Percentiles rank a stretch among this genome's conserved stretches.
These are phyloP conservation scores for Lethenteron reissneri DNA, from an alignment of 2,113 vertebrate genomes.

Conservation along the genomic window DNA sequence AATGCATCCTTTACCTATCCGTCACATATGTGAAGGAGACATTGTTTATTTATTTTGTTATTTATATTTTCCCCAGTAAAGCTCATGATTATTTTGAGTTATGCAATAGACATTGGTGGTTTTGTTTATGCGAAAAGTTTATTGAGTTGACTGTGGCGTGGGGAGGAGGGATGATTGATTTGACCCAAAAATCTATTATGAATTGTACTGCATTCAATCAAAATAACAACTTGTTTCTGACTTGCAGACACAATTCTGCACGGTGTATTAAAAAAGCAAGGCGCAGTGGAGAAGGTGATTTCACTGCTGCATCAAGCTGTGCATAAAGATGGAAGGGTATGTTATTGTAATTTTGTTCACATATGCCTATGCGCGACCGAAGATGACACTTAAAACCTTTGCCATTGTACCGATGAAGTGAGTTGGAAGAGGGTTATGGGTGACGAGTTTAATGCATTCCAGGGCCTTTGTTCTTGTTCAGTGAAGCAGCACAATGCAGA, in stretches of 20 bases:
- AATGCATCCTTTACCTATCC: too few relatives aligned
- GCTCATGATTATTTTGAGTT: too few relatives aligned
- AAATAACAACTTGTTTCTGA: too few relatives aligned
- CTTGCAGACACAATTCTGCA: conserved; percentile 52
- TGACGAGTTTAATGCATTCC: background rate
- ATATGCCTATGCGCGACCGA: background rate
- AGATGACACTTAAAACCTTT: background rate
- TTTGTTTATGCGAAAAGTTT: too few relatives aligned
- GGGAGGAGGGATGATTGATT: too few relatives aligned
- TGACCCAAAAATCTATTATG: too few relatives aligned
- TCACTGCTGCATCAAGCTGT: conserved; percentile 36
- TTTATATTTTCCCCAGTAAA: too few relatives aligned
- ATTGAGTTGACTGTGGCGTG: too few relatives aligned
- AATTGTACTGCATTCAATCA: too few relatives aligned
- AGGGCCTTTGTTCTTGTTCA: background rate
- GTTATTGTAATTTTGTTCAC: background rate
- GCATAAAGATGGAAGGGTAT: conserved; percentile 41
- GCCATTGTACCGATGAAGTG: background rate
- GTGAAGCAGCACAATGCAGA: background rate
- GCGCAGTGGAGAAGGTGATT: conserved; percentile 38
- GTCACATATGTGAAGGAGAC: too few relatives aligned
- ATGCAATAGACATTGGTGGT: too few relatives aligned
- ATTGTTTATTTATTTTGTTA: too few relatives aligned
- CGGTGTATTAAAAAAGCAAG: conserved; percentile 37
- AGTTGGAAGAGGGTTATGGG: background rate